Percentiles rank a stretch among this genome's conserved stretches.
Evolutionary conservation across 2,888 invertebrate species (phyloP).

Genomic region (Drosophila colorata): DNA sequence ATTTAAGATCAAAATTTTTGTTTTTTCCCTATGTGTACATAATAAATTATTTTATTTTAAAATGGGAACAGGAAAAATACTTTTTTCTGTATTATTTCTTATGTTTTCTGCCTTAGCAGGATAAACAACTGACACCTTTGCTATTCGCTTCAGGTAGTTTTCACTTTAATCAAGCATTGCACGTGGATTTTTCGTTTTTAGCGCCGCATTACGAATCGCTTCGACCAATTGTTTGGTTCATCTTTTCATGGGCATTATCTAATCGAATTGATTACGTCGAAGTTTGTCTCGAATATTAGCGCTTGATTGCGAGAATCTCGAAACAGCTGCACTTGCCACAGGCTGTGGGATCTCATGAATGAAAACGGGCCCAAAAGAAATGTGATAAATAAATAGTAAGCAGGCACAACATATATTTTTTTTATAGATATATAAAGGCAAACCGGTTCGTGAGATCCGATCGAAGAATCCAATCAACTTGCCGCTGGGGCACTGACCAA

Average conservation of each 20-base stretch:
- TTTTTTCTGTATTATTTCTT: no score
- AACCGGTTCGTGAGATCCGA: slow-evolving; percentile 58
- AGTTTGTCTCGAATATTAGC: slow-evolving; percentile 72
- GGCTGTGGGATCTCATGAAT: slow-evolving; percentile 55
- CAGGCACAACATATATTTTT: slow-evolving; percentile 29
- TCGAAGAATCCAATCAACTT: slow-evolving; percentile 78
- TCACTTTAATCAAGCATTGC: neutral
- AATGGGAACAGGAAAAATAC: no score
- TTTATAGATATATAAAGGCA: slow-evolving; percentile 2
- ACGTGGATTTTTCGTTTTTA: slow-evolving; percentile 18
- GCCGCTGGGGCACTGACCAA: slow-evolving; percentile 70
- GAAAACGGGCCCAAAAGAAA: slow-evolving; percentile 58
- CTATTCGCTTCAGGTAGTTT: neutral
- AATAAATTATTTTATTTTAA: no score
- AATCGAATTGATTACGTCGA: slow-evolving; percentile 79
- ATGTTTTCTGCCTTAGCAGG: no score
- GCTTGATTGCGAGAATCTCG: slow-evolving; percentile 56
- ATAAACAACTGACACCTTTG: neutral
- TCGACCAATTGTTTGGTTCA: slow-evolving; percentile 4
- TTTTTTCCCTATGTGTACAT: no score
- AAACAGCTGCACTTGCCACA: slow-evolving; percentile 60
- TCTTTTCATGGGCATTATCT: slow-evolving; percentile 72
- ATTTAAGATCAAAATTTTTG: no score
- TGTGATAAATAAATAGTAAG: slow-evolving; percentile 78
- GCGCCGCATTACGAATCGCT: slow-evolving; percentile 66